A percentile compares a stretch with the other conserved stretches of the same genome.
phyloP scores from a whole-genome alignment of 1,140 invertebrate species.

The Drosophila guanche region DNA sequence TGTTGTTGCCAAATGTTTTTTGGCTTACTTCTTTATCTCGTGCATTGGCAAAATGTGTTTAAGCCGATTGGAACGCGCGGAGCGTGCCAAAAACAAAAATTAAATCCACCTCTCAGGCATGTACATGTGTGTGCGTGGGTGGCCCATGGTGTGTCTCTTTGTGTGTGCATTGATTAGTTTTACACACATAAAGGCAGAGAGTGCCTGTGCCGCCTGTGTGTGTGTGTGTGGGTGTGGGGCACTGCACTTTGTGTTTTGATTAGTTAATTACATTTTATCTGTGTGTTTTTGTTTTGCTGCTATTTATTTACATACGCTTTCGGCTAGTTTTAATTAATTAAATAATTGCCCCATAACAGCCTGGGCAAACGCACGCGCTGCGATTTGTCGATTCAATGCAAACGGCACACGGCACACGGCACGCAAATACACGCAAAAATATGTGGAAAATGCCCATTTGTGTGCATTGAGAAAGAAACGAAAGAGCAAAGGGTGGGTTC shows the following conservation, averaged over 20 bases:
- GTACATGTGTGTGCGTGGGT: too few relatives aligned
- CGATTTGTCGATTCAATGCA: conserved; percentile 16
- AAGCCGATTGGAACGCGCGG: conserved; percentile 51
- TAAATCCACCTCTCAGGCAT: conserved; percentile 19
- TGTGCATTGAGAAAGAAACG: not conserved
- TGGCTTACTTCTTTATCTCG: conserved; percentile 29
- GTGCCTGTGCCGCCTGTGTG: conserved; percentile 2
- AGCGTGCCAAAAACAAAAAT: conserved; percentile 47
- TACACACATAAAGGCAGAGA: conserved; percentile 23
- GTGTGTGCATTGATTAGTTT: conserved; percentile 68
- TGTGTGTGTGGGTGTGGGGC: not conserved
- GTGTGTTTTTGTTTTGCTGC: conserved; percentile 65
- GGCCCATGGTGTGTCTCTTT: conserved; percentile 20
- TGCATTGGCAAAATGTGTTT: conserved; percentile 65
- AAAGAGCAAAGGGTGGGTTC: not conserved
- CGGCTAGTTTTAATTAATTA: conserved; percentile 73
- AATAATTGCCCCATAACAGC: conserved; percentile 68
- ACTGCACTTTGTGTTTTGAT: conserved; percentile 65
- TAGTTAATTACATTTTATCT: conserved; percentile 78
- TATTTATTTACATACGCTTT: conserved; percentile 61
- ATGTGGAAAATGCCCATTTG: too few relatives aligned
- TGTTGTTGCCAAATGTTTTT: conserved; percentile 15
- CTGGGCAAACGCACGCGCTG: conserved; percentile 8
- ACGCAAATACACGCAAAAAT: conserved; percentile 2
- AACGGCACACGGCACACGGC: conserved; percentile 2